Evolutionary conservation across 1,140 invertebrate genomes (phyloP).

Genomic region (Oedothorax gibbosus): DNA sequence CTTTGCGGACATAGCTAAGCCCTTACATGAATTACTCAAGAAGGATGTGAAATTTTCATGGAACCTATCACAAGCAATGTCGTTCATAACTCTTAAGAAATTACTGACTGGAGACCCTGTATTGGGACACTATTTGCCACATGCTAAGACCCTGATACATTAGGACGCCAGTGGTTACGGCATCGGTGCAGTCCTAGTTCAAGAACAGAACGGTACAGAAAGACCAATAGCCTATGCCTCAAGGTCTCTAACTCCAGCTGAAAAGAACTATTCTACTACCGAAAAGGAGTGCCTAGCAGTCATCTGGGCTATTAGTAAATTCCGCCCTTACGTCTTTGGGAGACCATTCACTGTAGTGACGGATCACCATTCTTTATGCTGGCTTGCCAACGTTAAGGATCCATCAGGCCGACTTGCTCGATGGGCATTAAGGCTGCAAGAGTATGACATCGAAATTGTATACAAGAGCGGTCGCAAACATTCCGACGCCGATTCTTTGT

Average conservation of each 20-base stretch:
- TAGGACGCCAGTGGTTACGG: constrained; percentile 69
- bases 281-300: constrained; percentile 64
- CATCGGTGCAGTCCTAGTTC: constrained; percentile 68
- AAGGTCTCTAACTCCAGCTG: constrained; percentile 15
- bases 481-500: constrained; percentile 51
- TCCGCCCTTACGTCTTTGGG: background rate
- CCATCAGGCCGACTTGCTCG: constrained; percentile 63
- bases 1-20: background rate
- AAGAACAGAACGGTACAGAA: constrained; percentile 65
- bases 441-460: constrained; percentile 60
- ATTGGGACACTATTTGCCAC: constrained; percentile 9
- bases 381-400: constrained; percentile 68
- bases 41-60: constrained; percentile 42
- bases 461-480: constrained; percentile 53
- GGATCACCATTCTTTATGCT: constrained; percentile 33
- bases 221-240: constrained; percentile 63
- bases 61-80: background rate
- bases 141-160: constrained; percentile 65
- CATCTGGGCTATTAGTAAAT: constrained; percentile 8
- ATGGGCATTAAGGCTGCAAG: constrained; percentile 62
- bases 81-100: constrained; percentile 32
- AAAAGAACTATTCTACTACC: constrained; percentile 66
- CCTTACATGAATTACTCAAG: background rate
- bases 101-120: background rate
- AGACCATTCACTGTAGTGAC: background rate